These are phyloP conservation scores for Amazona guildingii DNA, from an alignment of 2,113 vertebrate species.

Conservation along the genomic window DNA sequence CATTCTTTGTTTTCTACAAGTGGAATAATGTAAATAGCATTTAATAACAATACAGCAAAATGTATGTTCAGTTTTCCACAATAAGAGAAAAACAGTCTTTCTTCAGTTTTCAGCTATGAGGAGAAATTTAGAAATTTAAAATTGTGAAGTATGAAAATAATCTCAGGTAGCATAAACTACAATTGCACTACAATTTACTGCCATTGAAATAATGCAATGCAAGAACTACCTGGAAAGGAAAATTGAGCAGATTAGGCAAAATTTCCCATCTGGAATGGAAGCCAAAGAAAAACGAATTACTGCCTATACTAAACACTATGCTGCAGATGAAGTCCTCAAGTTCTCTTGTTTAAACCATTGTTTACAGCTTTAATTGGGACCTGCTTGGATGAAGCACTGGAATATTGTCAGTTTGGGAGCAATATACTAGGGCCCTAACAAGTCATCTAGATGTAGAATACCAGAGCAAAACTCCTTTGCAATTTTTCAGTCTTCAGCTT, in stretches of 20 bases:
- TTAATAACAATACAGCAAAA: neutral
- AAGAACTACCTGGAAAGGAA: neutral
- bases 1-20: neutral
- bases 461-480: neutral
- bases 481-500: neutral
- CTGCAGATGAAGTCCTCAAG: neutral
- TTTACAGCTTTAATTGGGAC: neutral
- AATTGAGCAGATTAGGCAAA: neutral
- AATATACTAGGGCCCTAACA: neutral
- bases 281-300: neutral
- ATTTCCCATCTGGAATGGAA: neutral
- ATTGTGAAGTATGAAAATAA: neutral
- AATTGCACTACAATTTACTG: neutral
- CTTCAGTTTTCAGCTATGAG: neutral
- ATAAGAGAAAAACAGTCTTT: neutral
- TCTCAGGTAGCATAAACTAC: neutral
- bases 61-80: neutral
- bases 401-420: neutral
- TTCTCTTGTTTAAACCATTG: neutral
- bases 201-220: neutral
- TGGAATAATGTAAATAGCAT: neutral
- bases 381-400: neutral
- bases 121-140: neutral
- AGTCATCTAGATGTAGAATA: neutral
- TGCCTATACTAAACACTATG: neutral